Conservation (phyloP, 2,113 vertebrate species). For the Tiliqua scincoides region DNA sequence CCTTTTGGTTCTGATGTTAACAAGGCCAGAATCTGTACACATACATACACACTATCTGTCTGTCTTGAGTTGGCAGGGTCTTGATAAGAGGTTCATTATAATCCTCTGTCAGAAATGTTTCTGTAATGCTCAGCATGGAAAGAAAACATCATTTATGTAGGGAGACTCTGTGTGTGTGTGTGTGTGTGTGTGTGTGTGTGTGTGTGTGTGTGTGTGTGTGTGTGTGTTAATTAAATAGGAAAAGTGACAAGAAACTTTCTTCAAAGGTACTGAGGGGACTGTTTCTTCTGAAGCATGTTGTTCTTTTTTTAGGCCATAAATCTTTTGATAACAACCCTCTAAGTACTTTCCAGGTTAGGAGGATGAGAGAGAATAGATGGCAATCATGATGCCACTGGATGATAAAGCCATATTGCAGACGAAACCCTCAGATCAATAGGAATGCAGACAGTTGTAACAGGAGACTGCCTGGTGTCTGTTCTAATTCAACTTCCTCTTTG, state of each 20-base stretch:
- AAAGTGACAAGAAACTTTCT: constrained; percentile 65
- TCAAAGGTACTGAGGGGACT: constrained; percentile 62
- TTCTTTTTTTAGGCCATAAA: constrained; percentile 36
- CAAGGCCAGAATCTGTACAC: constrained; percentile 47
- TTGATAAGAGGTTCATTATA: constrained; percentile 66
- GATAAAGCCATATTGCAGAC: constrained; percentile 66
- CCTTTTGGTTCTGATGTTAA: constrained; percentile 58
- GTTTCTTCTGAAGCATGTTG: constrained; percentile 52
- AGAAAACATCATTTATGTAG: constrained; percentile 50
- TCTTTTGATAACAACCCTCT: constrained; percentile 62
- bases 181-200: neutral
- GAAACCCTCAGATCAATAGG: constrained; percentile 65
- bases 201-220: constrained; percentile 30
- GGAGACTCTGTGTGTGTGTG: constrained; percentile 27
- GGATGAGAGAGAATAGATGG: constrained; percentile 53
- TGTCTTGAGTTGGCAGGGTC: constrained; percentile 55
- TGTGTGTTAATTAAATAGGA: constrained; percentile 62
- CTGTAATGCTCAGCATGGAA: constrained; percentile 47
- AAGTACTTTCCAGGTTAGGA: constrained; percentile 63
- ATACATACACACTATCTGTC: constrained; percentile 36
- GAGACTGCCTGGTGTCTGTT: constrained; percentile 66
- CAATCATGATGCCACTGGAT: constrained; percentile 57
- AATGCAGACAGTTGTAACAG: constrained; percentile 55
- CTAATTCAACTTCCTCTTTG: constrained; percentile 38
- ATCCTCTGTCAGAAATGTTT: constrained; percentile 56